Evolutionary conservation across 2,113 vertebrate genomes (phyloP), one percentile per base, ranked within the genome.

Genomic region (Ornithorhynchus anatinus): DNA sequence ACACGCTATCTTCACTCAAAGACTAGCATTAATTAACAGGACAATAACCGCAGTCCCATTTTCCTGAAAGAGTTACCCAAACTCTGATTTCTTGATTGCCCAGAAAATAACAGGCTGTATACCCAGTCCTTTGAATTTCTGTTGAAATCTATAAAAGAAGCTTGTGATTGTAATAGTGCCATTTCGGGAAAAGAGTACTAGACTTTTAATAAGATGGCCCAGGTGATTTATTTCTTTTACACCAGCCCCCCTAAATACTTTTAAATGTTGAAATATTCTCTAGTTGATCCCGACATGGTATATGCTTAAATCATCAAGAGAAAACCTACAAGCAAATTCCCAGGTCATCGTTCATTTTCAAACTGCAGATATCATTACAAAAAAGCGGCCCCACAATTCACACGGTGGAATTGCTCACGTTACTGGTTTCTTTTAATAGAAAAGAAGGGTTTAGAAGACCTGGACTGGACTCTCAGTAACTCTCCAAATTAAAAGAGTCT

Each of bases 401-500:
- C n/a, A n/a, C n/a, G n/a, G n/a, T n/a, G n/a, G n/a, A n/a, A n/a
- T n/a, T n/a, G n/a, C n/a, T n/a, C n/a, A n/a, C n/a, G n/a, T 39
- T 54, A 3, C 23, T 62, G 25, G 5, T 69, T 59, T 11, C 10
- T 1, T 23, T 45, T 58, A 78, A 51, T 69, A 56, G 16, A 10
- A 64, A 39, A 9, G 12, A 53, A 54, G 9, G 5, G 58, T 72
- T 68, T 32, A 61, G 3, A 66, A 67, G 10, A 10, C 70, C 40
- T 70, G 5, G 42, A 58, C 35, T 67, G 23, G 19, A 3, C 6
- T 63, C 4, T 17, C 27, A 75, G 47, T 58, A 70, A 68, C 57
- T 82, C 11, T 68, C 36, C 27, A 69, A 75, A 56, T 57, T 27
- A 78, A 72, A 80, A 72, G 38, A 64, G 32, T 54, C 31, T 67